Percentiles rank a stretch among this genome's conserved stretches.
These are phyloP conservation scores for Glyptemys insculpta DNA, from an alignment of 2,797 vertebrate genomes.

Conservation along the genomic window DNA sequence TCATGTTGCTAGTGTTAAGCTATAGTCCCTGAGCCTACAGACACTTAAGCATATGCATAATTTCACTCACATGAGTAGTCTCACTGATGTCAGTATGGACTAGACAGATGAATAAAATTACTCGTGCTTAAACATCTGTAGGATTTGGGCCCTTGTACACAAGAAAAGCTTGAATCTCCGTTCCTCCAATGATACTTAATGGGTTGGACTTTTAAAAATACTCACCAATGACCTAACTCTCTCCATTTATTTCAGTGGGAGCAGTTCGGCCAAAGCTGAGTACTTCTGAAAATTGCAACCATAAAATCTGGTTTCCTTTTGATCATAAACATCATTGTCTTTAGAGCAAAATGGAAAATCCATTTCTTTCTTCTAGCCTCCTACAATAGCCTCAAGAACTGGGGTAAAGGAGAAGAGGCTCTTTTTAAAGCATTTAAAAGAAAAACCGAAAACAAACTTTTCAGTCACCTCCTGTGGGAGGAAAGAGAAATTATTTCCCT, in stretches of 20 bases:
- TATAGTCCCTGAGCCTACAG: background rate
- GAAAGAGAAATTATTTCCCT: background rate
- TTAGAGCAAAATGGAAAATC: background rate
- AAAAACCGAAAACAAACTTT: background rate
- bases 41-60: fast-evolving
- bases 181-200: fast-evolving
- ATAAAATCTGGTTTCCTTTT: background rate
- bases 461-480: background rate
- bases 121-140: background rate
- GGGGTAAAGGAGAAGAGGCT: background rate
- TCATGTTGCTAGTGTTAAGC: background rate
- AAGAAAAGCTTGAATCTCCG: background rate
- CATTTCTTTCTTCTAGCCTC: background rate
- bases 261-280: background rate
- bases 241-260: background rate
- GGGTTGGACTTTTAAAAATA: background rate
- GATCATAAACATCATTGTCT: background rate
- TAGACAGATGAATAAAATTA: background rate
- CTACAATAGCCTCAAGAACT: background rate
- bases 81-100: background rate
- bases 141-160: background rate
- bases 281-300: background rate
- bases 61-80: background rate
- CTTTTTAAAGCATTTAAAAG: background rate
- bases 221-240: background rate